A percentile compares a stretch with the other conserved stretches of the same genome.
Conservation (phyloP, 2,113 vertebrate species). For the Oryctolagus cuniculus region mOryCun1.1 NC_091433.1:108553501-108554000, state of each 20-base stretch:
- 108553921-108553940: too few species aligned
- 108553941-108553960: too few species aligned
- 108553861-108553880: too few species aligned
- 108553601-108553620: background rate
- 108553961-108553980: too few species aligned
- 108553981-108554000: too few species aligned
- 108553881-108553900: too few species aligned
- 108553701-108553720: background rate
- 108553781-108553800: background rate
- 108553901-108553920: too few species aligned
- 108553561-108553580: accelerated
- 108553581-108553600: background rate
- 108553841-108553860: too few species aligned
- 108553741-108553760: background rate
- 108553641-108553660: background rate
- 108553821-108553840: too few species aligned
- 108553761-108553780: background rate
- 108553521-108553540: background rate
- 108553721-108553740: background rate
- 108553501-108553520: background rate
- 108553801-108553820: background rate
- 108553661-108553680: background rate
- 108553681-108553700: background rate
- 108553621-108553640: background rate
- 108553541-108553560: background rate